These are phyloP conservation scores for Troides oblongomaculatus DNA, from an alignment of 2,888 invertebrate genomes.

Conservation along the genomic window DNA sequence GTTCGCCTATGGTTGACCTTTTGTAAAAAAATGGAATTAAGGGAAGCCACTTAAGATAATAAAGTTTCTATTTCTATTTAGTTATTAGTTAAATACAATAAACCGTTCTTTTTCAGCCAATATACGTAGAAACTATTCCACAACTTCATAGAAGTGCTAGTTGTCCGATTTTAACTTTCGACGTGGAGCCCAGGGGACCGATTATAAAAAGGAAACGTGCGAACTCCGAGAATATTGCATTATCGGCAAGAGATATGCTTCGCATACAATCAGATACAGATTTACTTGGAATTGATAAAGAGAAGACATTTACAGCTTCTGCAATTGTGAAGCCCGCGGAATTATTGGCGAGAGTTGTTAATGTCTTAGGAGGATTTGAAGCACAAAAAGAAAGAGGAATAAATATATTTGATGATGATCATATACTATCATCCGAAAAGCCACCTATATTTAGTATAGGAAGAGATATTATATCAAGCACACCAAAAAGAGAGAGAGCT, in stretches of 20 bases:
- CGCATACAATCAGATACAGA: slow-evolving; percentile 90
- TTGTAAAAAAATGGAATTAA: too few species aligned
- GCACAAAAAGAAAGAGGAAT: slow-evolving; percentile 78
- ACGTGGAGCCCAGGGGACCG: slow-evolving; percentile 74
- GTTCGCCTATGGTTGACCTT: too few species aligned
- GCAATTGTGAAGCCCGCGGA: slow-evolving; percentile 88
- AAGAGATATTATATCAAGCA: slow-evolving; percentile 57
- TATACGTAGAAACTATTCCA: slow-evolving; percentile 83
- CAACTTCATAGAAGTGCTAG: slow-evolving; percentile 80
- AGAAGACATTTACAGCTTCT: slow-evolving; percentile 86
- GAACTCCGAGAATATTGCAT: slow-evolving; percentile 82
- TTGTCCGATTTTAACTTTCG: slow-evolving; percentile 86
- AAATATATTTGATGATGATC: slow-evolving; percentile 86
- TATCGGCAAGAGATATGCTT: slow-evolving; percentile 71
- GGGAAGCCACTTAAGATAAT: too few species aligned
- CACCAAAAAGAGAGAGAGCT: slow-evolving; percentile 79
- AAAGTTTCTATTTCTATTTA: background rate
- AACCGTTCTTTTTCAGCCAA: slow-evolving; percentile 78
- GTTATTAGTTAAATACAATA: background rate
- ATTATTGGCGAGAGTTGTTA: slow-evolving; percentile 87
- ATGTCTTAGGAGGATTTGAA: slow-evolving; percentile 84
- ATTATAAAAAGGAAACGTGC: slow-evolving; percentile 80
- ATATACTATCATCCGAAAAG: slow-evolving; percentile 86
- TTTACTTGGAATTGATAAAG: slow-evolving; percentile 87
- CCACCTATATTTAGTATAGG: slow-evolving; percentile 79